Conservation (phyloP, 2,888 invertebrate genomes). For the Spilosoma lubricipeda region DNA sequence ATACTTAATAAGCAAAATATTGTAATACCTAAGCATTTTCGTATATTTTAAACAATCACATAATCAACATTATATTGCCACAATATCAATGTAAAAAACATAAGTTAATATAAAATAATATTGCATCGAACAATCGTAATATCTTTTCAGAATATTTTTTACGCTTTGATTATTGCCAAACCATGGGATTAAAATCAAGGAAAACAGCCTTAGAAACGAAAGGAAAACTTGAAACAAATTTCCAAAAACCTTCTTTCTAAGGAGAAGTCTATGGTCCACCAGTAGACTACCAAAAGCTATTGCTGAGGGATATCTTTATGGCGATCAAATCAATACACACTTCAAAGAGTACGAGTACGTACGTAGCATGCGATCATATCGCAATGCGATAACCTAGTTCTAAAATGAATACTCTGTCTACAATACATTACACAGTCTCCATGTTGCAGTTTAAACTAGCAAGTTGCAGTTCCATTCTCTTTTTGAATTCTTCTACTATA, state of each 20-base stretch:
- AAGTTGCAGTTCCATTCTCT: conserved; percentile 89
- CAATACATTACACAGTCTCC: conserved; percentile 74
- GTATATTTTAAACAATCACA: not conserved
- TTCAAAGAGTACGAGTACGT: not conserved
- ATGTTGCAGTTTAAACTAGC: conserved; percentile 86
- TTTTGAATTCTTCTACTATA: conserved; percentile 87
- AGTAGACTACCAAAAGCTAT: too few species aligned
- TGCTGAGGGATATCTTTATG: too few species aligned
- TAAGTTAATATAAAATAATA: not conserved
- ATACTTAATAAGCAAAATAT: not conserved
- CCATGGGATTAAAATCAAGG: not conserved
- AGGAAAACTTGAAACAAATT: too few species aligned
- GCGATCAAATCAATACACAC: not conserved
- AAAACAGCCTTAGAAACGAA: too few species aligned
- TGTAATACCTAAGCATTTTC: not conserved
- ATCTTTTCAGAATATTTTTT: not conserved
- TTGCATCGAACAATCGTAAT: not conserved
- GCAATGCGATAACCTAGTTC: not conserved
- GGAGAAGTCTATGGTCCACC: too few species aligned
- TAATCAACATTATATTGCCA: not conserved
- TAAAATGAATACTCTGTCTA: not conserved
- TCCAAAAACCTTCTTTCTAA: too few species aligned
- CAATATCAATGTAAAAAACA: not conserved
- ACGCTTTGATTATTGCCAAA: not conserved
- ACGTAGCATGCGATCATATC: not conserved